phyloP scores from a whole-genome alignment of 2,113 vertebrate species.

The Nerophis ophidion region DNA sequence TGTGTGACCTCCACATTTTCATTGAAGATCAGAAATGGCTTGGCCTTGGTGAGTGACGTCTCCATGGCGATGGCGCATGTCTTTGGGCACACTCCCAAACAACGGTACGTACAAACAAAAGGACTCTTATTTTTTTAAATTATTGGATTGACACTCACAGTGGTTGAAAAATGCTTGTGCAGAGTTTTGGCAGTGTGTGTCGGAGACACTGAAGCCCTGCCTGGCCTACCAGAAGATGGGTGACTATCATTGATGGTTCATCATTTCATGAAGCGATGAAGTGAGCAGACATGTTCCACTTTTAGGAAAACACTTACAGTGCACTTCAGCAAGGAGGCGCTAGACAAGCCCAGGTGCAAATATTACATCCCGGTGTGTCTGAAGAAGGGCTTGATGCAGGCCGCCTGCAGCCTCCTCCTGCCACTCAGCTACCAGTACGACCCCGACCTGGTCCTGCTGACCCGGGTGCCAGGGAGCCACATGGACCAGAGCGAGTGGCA shows the following conservation, averaged over 20 bases:
- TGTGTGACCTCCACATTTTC: neutral
- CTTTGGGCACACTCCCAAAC: conserved; percentile 44
- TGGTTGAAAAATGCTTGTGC: conserved; percentile 22
- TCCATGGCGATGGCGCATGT: conserved; percentile 63
- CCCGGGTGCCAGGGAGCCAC: conserved; percentile 51
- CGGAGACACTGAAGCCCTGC: conserved; percentile 67
- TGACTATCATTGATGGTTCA: conserved; percentile 34
- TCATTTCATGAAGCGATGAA: neutral
- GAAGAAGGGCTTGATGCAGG: conserved; percentile 73
- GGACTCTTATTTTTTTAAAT: neutral
- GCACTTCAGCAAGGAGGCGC: conserved; percentile 63
- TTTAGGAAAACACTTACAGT: conserved; percentile 71
- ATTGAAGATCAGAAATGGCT: conserved; percentile 74
- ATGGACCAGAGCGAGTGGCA: conserved; percentile 63
- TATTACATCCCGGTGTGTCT: conserved; percentile 70
- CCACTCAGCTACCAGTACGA: conserved; percentile 83
- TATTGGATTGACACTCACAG: neutral
- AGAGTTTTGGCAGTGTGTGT: conserved; percentile 81
- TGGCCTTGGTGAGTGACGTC: conserved; percentile 58
- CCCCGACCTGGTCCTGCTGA: conserved; percentile 78
- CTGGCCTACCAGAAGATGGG: conserved; percentile 68
- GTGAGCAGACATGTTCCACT: neutral
- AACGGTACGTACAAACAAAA: conserved; percentile 46
- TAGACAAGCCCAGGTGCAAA: conserved; percentile 46
- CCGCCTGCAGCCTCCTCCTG: conserved; percentile 76